These are phyloP conservation scores for Stenodera caucasica DNA, from an alignment of 2,888 invertebrate genomes.

Conservation along the genomic window DNA sequence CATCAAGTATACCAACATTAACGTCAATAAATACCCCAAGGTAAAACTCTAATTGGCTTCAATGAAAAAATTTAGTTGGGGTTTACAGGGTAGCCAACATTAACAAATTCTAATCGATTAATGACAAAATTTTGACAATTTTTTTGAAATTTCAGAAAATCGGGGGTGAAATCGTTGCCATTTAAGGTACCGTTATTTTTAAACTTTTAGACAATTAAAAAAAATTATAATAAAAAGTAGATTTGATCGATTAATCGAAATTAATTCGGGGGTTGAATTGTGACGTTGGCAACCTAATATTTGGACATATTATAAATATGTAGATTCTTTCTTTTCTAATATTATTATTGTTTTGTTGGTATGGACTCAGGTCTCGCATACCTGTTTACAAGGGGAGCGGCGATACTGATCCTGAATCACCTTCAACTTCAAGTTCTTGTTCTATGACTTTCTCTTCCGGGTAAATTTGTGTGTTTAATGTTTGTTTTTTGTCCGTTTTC, in stretches of 20 bases:
- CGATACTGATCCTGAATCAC: conserved; percentile 54
- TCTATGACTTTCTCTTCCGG: conserved; percentile 57
- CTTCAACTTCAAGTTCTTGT: conserved; percentile 56
- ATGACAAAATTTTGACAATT: not conserved
- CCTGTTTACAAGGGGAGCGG: conserved; percentile 68
- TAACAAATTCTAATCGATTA: not conserved
- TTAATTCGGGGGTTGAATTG: not conserved
- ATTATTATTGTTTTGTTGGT: conserved; percentile 7
- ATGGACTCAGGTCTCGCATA: conserved; percentile 64
- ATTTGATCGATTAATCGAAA: not conserved
- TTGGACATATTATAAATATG: not conserved
- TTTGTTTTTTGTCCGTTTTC: conserved; percentile 19
- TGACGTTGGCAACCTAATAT: not conserved
- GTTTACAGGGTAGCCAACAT: conserved; percentile 13
- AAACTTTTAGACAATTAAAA: not conserved
- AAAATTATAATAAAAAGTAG: not conserved
- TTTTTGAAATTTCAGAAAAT: conserved; percentile 7
- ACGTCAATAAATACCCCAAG: conserved; percentile 72
- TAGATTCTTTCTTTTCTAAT: not conserved
- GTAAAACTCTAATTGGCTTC: conserved; percentile 57
- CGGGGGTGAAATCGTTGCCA: not conserved
- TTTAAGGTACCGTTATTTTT: conserved; percentile 7
- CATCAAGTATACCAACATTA: conserved; percentile 88
- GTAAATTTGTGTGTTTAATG: conserved; percentile 47
- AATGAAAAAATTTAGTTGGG: not conserved